A percentile compares a stretch with the other conserved stretches of the same genome.
phyloP scores from a whole-genome alignment of 2,888 invertebrate genomes.

The Julus scandinavius region DNA sequence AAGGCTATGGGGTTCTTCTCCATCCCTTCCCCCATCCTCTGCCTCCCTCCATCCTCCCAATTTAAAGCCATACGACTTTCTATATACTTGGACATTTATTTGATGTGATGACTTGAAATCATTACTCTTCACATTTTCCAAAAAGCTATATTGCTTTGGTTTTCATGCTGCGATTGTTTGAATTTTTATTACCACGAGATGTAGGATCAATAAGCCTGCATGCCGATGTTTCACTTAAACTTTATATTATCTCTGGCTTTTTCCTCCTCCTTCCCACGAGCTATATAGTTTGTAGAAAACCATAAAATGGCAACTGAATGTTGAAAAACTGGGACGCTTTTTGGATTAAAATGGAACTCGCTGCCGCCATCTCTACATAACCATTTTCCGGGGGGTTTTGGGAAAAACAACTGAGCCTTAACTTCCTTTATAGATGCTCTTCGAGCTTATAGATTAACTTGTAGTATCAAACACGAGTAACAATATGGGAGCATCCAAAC shows the following conservation, averaged over 20 bases:
- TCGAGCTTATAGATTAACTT: no score
- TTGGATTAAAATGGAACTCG: slow-evolving; percentile 42
- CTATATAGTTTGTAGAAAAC: slow-evolving; percentile 39
- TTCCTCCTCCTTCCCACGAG: neutral
- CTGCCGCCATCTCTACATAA: slow-evolving; percentile 19
- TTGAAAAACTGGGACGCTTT: neutral
- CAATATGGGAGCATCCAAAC: no score
- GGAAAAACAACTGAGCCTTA: slow-evolving; percentile 30
- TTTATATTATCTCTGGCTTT: slow-evolving; percentile 42
- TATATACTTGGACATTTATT: slow-evolving; percentile 45
- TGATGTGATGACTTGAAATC: slow-evolving; percentile 44
- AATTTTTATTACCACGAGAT: slow-evolving; percentile 42
- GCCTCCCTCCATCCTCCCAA: neutral
- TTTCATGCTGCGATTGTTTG: slow-evolving; percentile 44
- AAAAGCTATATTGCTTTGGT: slow-evolving; percentile 36
- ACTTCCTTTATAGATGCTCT: neutral
- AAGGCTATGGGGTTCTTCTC: neutral
- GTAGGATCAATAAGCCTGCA: slow-evolving; percentile 45
- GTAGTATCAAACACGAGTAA: no score
- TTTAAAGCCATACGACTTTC: slow-evolving; percentile 13
- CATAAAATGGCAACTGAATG: slow-evolving; percentile 21
- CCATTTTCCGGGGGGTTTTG: neutral
- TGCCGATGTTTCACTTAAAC: slow-evolving; percentile 46
- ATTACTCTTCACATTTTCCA: slow-evolving; percentile 43
- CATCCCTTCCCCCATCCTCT: neutral